These are phyloP conservation scores for Zapornia atra DNA, from an alignment of 2,113 vertebrate species.

Conservation along the genomic window DNA sequence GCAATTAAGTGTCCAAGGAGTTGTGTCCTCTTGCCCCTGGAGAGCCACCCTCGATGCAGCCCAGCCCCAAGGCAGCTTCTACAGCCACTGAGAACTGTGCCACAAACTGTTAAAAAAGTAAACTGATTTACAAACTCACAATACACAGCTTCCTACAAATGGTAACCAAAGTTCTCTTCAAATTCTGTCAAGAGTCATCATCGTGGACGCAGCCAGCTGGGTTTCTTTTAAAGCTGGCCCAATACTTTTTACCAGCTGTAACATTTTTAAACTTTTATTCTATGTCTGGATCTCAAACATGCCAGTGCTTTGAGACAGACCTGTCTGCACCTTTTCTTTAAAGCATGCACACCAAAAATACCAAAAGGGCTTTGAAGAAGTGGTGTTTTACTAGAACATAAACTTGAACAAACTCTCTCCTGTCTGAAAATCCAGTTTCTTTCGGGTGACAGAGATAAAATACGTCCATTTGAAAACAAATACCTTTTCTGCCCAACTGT, in stretches of 20 bases:
- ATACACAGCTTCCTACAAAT: neutral
- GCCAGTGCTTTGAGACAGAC: neutral
- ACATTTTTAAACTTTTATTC: neutral
- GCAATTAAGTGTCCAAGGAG: neutral
- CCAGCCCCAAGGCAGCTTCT: neutral
- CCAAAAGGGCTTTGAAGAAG: neutral
- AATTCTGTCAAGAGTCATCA: neutral
- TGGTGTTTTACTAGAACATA: neutral
- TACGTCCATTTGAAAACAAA: constrained; percentile 1
- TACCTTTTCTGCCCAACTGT: neutral
- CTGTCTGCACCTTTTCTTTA: neutral
- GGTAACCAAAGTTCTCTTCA: neutral
- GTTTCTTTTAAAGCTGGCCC: neutral
- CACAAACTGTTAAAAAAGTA: neutral
- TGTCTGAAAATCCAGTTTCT: neutral
- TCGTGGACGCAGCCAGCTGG: neutral
- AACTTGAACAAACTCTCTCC: neutral
- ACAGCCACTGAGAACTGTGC: neutral
- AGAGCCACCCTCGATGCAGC: neutral
- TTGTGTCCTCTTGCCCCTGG: neutral
- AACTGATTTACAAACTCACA: neutral
- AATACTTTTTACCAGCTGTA: neutral
- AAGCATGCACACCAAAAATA: neutral
- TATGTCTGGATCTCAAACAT: neutral
- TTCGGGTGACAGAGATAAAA: neutral